A percentile compares a stretch with the other conserved stretches of the same genome.
Conservation (phyloP, 2,797 vertebrate species). For the Malacoraja senta region DNA sequence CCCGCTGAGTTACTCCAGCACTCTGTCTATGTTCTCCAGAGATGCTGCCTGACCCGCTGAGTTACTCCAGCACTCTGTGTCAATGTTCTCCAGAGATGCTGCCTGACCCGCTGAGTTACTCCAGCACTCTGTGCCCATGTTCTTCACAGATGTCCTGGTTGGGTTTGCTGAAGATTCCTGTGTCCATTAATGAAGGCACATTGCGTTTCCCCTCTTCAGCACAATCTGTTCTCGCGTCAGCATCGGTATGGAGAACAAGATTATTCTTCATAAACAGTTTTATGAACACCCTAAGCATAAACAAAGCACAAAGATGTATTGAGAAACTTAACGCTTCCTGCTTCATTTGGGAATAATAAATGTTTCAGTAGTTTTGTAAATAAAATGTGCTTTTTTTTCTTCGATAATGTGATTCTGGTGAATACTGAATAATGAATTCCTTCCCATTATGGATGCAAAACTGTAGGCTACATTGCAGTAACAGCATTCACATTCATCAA, state of each 20-base stretch:
- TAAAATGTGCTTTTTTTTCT: neutral
- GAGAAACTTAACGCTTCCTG: neutral
- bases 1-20: no score
- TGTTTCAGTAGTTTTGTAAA: constrained; percentile 18
- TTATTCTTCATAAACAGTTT: neutral
- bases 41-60: no score
- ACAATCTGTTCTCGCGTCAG: neutral
- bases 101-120: no score
- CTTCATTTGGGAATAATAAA: neutral
- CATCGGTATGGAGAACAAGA: neutral
- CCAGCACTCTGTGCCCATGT: no score
- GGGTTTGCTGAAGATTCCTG: no score
- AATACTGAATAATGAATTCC: constrained; percentile 8
- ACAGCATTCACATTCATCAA: constrained; percentile 1
- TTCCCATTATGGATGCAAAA: neutral
- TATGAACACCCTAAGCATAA: neutral
- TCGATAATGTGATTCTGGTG: neutral
- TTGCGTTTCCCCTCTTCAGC: no score
- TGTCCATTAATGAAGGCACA: neutral
- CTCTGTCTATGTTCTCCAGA: no score
- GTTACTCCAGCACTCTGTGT: no score
- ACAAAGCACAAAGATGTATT: neutral
- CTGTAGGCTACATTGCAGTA: neutral
- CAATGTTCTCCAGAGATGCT: no score
- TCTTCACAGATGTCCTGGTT: no score